Evolutionary conservation across 2,888 invertebrate genomes (phyloP).

Genomic region (Aphodius sticticus): DNA sequence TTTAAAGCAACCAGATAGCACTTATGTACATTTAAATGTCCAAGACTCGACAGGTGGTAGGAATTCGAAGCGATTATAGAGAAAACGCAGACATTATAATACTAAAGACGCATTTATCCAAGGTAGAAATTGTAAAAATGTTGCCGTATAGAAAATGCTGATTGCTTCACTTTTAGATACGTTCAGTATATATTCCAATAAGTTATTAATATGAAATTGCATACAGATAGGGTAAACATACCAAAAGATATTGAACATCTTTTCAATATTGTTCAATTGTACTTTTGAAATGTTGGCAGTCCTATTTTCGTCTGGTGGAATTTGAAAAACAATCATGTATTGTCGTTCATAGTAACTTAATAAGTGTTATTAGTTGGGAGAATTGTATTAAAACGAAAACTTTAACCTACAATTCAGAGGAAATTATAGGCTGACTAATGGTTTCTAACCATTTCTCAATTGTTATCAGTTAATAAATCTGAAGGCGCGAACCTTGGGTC

Average conservation of each 20-base stretch:
- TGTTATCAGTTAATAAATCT: background rate
- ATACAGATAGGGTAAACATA: background rate
- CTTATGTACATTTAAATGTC: background rate
- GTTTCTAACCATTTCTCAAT: background rate
- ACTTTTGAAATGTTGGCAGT: too few relatives aligned
- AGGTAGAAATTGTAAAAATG: background rate
- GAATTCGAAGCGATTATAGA: background rate
- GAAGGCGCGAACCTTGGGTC: constrained; percentile 4
- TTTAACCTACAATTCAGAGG: background rate
- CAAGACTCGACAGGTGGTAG: background rate
- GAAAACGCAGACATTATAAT: background rate
- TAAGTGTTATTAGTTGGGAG: too few relatives aligned
- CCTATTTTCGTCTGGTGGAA: too few relatives aligned
- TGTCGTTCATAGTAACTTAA: too few relatives aligned
- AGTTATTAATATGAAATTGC: background rate
- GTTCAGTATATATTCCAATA: background rate
- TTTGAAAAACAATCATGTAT: too few relatives aligned
- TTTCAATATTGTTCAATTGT: too few relatives aligned
- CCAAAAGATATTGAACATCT: too few relatives aligned
- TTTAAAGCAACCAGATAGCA: background rate
- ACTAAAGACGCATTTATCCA: background rate
- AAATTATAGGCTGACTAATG: background rate
- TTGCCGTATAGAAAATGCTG: background rate
- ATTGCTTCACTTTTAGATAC: background rate
- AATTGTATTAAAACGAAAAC: too few relatives aligned